Evolutionary conservation across 1,140 invertebrate species (phyloP), one percentile per base, ranked within the genome.

Genomic region (Druon quercuslanigerum): DNA sequence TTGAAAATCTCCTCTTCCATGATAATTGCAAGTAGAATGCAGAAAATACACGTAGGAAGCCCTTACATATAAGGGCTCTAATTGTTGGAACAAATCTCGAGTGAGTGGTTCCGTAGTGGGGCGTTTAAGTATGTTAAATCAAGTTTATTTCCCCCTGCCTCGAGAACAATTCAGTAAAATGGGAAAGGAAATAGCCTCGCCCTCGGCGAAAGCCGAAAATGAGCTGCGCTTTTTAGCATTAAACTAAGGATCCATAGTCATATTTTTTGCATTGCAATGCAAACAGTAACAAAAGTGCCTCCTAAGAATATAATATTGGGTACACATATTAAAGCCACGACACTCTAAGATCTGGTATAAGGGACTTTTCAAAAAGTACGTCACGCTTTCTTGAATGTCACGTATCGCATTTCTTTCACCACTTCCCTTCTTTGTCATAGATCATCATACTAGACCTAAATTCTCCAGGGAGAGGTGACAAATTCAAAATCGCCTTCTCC

Each of bases 51-150:
- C 33, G 57, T 33, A 25, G 25, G 33, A 60, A 60, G 13, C 14
- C 57, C 60, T 66, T 40, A 66, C 40, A 46, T 11, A 46, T 46
- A 46, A 46, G 60, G 16, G 60, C 60, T 46, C 60, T 66, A 66
- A 66, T 66, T 66, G 60, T 66, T 40, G 60, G 60, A 66, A 66
- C 60, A 33, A 66, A 66, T 66, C 60, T 66, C 60, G 20, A 66
- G 60, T 66, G n/a, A n/a, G 60, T 33, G 25, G 14, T n/a, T 14
- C 40, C 25, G 60, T 16, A 66, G 60, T 66, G 13, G 20, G 60
- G 25, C 25, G 60, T 66, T 66, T 66, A 66, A 33, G 60, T 66
- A 66, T 66, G 60, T 46, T 66, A 66, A 66, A 66, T 66, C 60
- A 66, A 66, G 46, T 66, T 66, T 66, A 66, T 66, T 66, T 40